Evolutionary conservation across 2,797 vertebrate genomes (phyloP), one percentile per base, ranked within the genome.

Genomic region (Falco naumanni): DNA sequence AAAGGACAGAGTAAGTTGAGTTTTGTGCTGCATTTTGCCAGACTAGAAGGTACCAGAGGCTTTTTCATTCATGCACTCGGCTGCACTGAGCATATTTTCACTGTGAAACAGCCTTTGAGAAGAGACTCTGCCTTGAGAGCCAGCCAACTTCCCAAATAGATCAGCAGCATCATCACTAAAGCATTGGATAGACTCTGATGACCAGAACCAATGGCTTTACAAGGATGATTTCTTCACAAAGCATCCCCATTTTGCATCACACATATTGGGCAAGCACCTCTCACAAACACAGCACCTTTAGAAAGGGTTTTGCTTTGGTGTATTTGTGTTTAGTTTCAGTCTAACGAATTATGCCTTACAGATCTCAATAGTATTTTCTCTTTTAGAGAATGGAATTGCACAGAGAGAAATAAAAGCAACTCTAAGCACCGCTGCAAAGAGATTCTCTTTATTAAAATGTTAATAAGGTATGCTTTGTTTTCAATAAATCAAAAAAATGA

Each of bases 21-120:
- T 97, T 98, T 98, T 98, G 96, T 97, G 98, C 98, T 99, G 99
- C 99, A 99, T 98, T 96, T 98, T 98, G 98, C 97, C 97, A 98
- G 98, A 99, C 98, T 98, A 98, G 98, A 98, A 98, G 98, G 97
- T 97, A 98, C 97, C 98, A 97, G 98, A 98, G 98, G 97, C 98
- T 98, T 98, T 98, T 98, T 98, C 98, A 99, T 98, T 98, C 98
- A 98, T 97, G 98, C 98, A 97, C 98, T 98, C 97, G 97, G 97
- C 97, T 97, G 99, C 99, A 99, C 98, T 99, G 99, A 98, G 99
- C 99, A 99, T 99, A 99, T 99, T 99, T 99, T 99, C 99, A 98
- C 98, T 98, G 99, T 99, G 98, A 98, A 98, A 98, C 98, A 98
- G 98, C 97, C 98, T 98, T 98, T 98, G 98, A 98, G 98, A 98